Evolutionary conservation across 2,888 invertebrate species (phyloP), one percentile per base, ranked within the genome.

Genomic region (Drosophila sordidula): DNA sequence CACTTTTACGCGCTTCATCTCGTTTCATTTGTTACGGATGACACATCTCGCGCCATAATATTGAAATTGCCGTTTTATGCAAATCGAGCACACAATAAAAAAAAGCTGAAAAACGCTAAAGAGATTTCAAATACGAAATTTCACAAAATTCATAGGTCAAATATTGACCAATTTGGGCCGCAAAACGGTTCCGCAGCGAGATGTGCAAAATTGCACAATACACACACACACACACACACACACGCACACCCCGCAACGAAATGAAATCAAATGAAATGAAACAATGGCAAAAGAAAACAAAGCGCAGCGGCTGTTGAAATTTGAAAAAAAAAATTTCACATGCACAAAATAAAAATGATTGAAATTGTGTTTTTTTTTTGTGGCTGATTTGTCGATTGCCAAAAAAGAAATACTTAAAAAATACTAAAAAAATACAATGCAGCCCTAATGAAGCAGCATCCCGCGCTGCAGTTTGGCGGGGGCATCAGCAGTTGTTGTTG

Each of bases 181-280:
- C 54, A 32, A 44, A 46, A 29, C 62, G 39, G 26, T 59, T 32
- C 50, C 41, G 32, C 16, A 8, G 56, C 18, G 39, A 64, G 70
- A 72, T 72, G 73, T 55, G 74, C 72, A 38, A 86, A 88, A 83
- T 83, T 83, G 72, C 83, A 83, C 88, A 83, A 82, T 65, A 63
- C 51, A 26, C 52, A 36, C 26, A 26, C 12, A 4, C 38, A n/a
- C 14, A 63, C 51, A 26, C 52, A 36, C 26, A 14, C 14, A 32
- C 38, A 14, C 38, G n/a, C 14, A n/a, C 38, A 39, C n/a, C 14
- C 11, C 25, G 26, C 25, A 11, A 34, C 29, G 34, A 55, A 59
- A 51, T 29, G 39, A 56, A 8, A 56, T 5, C 9, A 39, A 22
- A 52, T 16, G 56, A 34, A 70, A 46, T 41, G 55, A 47, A 63